Evolutionary conservation across 2,113 vertebrate species (phyloP).

Genomic region (Andinoacara biseriatus): DNA sequence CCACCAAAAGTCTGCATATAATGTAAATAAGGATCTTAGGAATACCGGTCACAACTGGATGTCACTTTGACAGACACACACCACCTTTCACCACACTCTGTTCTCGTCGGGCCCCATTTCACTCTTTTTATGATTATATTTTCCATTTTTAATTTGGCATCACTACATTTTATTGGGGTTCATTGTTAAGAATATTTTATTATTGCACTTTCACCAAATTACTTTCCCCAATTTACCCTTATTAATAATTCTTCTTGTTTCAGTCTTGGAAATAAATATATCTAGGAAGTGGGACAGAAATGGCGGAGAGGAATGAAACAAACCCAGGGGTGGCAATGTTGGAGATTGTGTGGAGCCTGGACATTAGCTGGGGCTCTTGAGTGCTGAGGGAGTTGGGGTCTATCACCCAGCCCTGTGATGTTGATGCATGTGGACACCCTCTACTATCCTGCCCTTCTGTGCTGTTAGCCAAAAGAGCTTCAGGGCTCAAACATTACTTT

Average conservation of each 20-base stretch:
- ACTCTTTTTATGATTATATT: slow-evolving; percentile 12
- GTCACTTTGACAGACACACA: slow-evolving; percentile 71
- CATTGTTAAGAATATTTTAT: not conserved
- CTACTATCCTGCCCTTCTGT: slow-evolving; percentile 46
- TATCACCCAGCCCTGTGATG: slow-evolving; percentile 59
- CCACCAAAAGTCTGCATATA: not conserved
- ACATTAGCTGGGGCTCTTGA: slow-evolving; percentile 38
- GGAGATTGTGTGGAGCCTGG: slow-evolving; percentile 33
- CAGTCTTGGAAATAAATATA: not conserved
- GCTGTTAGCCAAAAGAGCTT: slow-evolving; percentile 54
- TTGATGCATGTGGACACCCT: slow-evolving; percentile 72
- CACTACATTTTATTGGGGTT: not conserved
- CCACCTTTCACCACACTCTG: slow-evolving; percentile 46
- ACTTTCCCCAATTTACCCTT: not conserved
- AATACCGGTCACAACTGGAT: slow-evolving; percentile 63
- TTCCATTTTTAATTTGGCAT: not conserved
- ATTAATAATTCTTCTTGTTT: not conserved
- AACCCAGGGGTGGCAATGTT: slow-evolving; percentile 34
- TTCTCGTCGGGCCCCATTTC: slow-evolving; percentile 33
- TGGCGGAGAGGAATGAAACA: not conserved
- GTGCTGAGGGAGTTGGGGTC: slow-evolving; percentile 46
- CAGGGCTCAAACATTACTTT: slow-evolving; percentile 72
- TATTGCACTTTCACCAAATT: not conserved
- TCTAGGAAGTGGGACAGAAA: not conserved
- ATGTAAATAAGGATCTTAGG: slow-evolving; percentile 63